These are phyloP conservation scores for Ambastaia sidthimunki DNA, from an alignment of 2,797 vertebrate genomes.

Conservation along the genomic window DNA sequence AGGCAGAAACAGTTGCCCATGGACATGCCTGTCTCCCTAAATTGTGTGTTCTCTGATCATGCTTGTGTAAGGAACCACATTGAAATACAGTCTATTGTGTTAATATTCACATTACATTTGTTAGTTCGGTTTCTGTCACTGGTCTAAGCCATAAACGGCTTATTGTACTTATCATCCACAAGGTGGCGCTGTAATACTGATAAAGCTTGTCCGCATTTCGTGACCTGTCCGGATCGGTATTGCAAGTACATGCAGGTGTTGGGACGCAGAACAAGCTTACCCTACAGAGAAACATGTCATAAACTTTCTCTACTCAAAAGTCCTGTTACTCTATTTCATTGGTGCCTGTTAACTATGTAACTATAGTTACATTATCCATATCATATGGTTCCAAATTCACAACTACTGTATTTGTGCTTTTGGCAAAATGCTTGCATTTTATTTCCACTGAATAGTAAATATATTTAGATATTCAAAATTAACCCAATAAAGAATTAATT, in stretches of 20 bases:
- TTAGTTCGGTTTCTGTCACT: background rate
- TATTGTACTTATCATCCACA: slow-evolving; percentile 5
- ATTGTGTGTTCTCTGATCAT: no score
- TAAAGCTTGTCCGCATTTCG: background rate
- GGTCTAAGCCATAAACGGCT: background rate
- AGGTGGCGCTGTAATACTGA: slow-evolving; percentile 30
- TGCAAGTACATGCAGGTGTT: background rate
- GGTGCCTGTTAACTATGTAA: background rate
- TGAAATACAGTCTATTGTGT: no score
- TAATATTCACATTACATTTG: background rate
- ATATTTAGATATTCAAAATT: background rate
- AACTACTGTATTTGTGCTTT: background rate
- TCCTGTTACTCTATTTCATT: no score
- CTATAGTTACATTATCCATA: background rate
- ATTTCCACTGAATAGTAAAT: background rate
- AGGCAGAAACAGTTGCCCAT: no score
- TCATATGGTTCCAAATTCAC: background rate
- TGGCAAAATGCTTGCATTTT: background rate
- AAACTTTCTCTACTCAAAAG: background rate
- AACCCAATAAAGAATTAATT: no score
- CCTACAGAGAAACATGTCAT: background rate
- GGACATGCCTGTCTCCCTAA: no score
- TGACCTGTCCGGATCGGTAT: background rate
- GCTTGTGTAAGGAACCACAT: no score
- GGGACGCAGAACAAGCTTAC: slow-evolving; percentile 17